Conservation (phyloP, 2,888 invertebrate genomes). For the Lepidochitona cinerea region DNA sequence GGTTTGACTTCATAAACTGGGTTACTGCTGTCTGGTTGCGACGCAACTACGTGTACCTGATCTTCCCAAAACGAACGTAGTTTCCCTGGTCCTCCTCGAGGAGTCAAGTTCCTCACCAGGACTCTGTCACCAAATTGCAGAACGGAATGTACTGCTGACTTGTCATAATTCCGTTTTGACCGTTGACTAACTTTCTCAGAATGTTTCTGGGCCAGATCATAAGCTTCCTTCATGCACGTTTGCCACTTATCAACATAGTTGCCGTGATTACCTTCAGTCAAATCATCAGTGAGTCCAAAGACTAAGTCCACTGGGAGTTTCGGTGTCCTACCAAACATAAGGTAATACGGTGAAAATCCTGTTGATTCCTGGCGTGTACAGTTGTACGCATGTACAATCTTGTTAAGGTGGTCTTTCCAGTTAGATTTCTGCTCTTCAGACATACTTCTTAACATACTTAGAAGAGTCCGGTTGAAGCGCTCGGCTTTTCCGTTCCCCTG, state of each 20-base stretch:
- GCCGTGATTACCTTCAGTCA: not conserved
- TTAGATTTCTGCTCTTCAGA: not conserved
- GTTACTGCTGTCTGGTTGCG: no score
- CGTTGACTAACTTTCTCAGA: not conserved
- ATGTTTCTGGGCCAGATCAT: not conserved
- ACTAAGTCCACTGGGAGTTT: not conserved
- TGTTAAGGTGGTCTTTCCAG: not conserved
- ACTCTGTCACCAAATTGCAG: slow-evolving; percentile 2
- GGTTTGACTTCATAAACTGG: no score
- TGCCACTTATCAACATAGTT: not conserved
- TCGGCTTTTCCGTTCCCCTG: not conserved
- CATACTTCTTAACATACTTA: not conserved
- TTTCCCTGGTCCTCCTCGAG: slow-evolving; percentile 8
- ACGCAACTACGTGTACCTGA: no score
- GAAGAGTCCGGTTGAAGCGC: not conserved
- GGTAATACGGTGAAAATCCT: not conserved
- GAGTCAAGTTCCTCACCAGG: not conserved
- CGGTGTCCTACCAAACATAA: not conserved
- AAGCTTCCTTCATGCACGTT: not conserved
- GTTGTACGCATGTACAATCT: slow-evolving; percentile 1
- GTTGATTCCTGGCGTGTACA: not conserved
- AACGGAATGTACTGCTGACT: not conserved
- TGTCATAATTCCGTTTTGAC: not conserved
- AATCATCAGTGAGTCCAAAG: not conserved
- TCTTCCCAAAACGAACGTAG: slow-evolving; percentile 6